Conservation (phyloP, 2,888 invertebrate genomes). For the Pterostichus niger region DNA sequence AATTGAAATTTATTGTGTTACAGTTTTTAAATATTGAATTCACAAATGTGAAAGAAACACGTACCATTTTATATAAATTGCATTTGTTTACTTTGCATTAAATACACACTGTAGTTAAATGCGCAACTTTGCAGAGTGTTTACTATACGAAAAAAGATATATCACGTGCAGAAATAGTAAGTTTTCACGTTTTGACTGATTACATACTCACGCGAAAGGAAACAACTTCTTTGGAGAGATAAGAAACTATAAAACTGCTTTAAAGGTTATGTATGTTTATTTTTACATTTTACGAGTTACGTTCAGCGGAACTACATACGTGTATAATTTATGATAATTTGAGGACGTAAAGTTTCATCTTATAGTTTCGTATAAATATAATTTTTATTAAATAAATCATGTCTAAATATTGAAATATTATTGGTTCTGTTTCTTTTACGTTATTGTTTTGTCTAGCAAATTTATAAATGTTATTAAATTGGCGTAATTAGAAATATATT, state of each 20-base stretch:
- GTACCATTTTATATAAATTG: slow-evolving; percentile 19
- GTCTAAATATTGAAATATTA: too few species aligned
- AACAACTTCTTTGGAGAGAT: slow-evolving; percentile 24
- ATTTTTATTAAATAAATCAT: background rate
- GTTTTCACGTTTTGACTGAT: slow-evolving; percentile 15
- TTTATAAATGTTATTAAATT: background rate
- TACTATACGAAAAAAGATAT: slow-evolving; percentile 22
- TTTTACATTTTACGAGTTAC: slow-evolving; percentile 39
- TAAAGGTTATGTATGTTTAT: slow-evolving; percentile 39
- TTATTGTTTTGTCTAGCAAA: background rate
- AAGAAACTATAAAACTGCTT: slow-evolving; percentile 47
- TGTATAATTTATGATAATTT: slow-evolving; percentile 43
- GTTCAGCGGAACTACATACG: slow-evolving; percentile 23
- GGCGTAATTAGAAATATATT: too few species aligned
- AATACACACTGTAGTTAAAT: slow-evolving; percentile 18
- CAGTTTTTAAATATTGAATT: too few species aligned
- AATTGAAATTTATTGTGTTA: too few species aligned
- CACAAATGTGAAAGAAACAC: background rate
- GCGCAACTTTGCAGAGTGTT: slow-evolving; percentile 15
- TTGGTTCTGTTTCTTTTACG: background rate
- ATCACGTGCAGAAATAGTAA: slow-evolving; percentile 43
- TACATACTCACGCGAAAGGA: slow-evolving; percentile 8
- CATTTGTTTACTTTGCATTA: slow-evolving; percentile 29
- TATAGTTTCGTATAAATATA: background rate
- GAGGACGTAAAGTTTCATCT: slow-evolving; percentile 16